phyloP scores from a whole-genome alignment of 2,113 vertebrate genomes.

The Orthonyx spaldingii region DNA sequence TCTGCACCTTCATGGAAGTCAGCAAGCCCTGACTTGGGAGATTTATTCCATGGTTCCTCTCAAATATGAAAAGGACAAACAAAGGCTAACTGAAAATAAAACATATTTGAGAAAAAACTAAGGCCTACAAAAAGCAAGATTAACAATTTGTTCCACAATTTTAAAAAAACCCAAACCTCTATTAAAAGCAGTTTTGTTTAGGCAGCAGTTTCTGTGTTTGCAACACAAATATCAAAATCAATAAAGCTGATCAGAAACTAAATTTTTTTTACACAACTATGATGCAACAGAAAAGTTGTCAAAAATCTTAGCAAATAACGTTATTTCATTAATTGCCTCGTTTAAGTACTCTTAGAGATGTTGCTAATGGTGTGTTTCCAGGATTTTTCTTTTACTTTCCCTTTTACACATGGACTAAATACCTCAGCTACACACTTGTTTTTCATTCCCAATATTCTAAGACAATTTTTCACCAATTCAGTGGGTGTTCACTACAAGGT shows the following conservation, averaged over 20 bases:
- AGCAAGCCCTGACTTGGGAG: neutral
- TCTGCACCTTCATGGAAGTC: neutral
- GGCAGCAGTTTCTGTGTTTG: neutral
- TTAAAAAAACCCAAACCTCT: fast-evolving
- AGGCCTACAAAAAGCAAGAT: neutral
- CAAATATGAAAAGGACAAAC: neutral
- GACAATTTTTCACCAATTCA: neutral
- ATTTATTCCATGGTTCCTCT: neutral
- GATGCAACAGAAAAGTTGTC: neutral
- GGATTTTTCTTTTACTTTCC: neutral
- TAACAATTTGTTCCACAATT: neutral
- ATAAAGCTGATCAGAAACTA: neutral
- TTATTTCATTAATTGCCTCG: neutral
- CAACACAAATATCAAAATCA: neutral
- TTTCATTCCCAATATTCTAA: neutral
- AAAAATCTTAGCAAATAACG: neutral
- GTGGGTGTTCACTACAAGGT: neutral
- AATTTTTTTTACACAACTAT: neutral
- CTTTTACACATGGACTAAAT: neutral
- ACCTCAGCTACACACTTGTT: neutral
- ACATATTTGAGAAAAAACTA: neutral
- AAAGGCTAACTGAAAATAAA: neutral
- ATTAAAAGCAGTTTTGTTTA: neutral
- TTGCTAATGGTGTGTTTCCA: neutral
- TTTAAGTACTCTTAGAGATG: neutral